Evolutionary conservation across 1,140 invertebrate genomes (phyloP).

Genomic region (Tetragonula clypearis): DNA sequence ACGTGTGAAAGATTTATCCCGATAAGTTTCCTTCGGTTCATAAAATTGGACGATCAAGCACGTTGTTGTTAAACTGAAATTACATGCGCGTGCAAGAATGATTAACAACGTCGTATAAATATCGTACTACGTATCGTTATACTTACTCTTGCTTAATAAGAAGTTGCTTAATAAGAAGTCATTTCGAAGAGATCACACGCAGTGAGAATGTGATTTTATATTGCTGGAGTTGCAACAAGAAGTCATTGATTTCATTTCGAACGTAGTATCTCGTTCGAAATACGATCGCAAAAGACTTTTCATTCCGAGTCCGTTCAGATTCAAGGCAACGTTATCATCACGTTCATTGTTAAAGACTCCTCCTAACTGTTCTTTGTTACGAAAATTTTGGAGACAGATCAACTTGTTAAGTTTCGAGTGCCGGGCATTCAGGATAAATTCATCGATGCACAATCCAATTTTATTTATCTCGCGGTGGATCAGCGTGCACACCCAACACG

Average conservation of each 20-base stretch:
- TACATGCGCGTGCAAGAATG: not conserved
- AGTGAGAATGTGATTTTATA: slow-evolving; percentile 60
- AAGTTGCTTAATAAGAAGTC: slow-evolving; percentile 70
- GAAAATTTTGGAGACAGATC: not conserved
- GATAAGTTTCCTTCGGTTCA: slow-evolving; percentile 45
- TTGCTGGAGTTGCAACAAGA: slow-evolving; percentile 65
- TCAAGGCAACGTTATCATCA: not conserved
- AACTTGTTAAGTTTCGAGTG: not conserved
- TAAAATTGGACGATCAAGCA: slow-evolving; percentile 75
- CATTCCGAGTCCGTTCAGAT: slow-evolving; percentile 33
- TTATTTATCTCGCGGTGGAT: slow-evolving; percentile 59
- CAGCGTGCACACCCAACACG: slow-evolving; percentile 65
- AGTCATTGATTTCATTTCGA: slow-evolving; percentile 68
- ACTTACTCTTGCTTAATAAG: slow-evolving; percentile 66
- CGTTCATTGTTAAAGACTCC: not conserved
- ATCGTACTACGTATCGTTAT: not conserved
- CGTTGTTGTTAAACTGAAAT: slow-evolving; percentile 73
- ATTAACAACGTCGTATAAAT: not conserved
- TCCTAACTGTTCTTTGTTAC: not conserved
- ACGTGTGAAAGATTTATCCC: not conserved
- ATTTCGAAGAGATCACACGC: slow-evolving; percentile 71
- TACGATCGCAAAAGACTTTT: slow-evolving; percentile 41
- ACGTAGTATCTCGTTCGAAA: slow-evolving; percentile 53
- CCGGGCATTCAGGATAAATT: slow-evolving; percentile 54
- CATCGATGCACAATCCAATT: slow-evolving; percentile 55